Conservation (phyloP, 1,140 invertebrate species). For the Lordiphosa stackelbergi region DNA sequence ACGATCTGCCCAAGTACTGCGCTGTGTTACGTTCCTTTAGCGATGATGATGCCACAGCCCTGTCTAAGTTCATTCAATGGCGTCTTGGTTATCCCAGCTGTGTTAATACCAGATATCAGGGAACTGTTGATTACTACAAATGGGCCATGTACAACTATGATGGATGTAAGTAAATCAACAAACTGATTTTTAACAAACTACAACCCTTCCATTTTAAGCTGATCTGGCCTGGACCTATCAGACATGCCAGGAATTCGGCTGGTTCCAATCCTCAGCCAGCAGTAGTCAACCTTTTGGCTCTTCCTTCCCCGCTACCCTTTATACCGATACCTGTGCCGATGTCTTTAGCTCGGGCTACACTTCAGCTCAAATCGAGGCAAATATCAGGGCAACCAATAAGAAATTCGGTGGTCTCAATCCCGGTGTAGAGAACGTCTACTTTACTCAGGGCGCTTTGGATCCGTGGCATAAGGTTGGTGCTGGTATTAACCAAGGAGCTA, state of each 20-base stretch:
- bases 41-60: conserved; percentile 53
- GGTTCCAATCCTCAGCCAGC: conserved; percentile 82
- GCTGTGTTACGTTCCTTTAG: conserved; percentile 38
- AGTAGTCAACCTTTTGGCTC: conserved; percentile 82
- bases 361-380: conserved; percentile 24
- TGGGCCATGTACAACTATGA: conserved; percentile 47
- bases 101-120: conserved; percentile 40
- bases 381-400: conserved; percentile 79
- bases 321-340: conserved; percentile 81
- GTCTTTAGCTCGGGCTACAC: conserved; percentile 79
- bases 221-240: conserved; percentile 81
- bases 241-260: conserved; percentile 86
- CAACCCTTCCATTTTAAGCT: conserved; percentile 7
- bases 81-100: conserved; percentile 33
- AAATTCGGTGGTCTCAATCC: conserved; percentile 80
- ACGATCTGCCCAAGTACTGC: conserved; percentile 38
- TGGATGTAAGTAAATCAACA: conserved; percentile 29
- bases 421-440: conserved; percentile 80
- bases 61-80: conserved; percentile 51
- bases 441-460: conserved; percentile 82
- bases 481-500: conserved; percentile 43
- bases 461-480: conserved; percentile 82
- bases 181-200: neutral
- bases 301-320: conserved; percentile 80
- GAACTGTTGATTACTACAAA: conserved; percentile 45